Percentiles rank a stretch among this genome's conserved stretches.
phyloP scores from a whole-genome alignment of 2,888 invertebrate species.

The Ectropis crepuscularia region DNA sequence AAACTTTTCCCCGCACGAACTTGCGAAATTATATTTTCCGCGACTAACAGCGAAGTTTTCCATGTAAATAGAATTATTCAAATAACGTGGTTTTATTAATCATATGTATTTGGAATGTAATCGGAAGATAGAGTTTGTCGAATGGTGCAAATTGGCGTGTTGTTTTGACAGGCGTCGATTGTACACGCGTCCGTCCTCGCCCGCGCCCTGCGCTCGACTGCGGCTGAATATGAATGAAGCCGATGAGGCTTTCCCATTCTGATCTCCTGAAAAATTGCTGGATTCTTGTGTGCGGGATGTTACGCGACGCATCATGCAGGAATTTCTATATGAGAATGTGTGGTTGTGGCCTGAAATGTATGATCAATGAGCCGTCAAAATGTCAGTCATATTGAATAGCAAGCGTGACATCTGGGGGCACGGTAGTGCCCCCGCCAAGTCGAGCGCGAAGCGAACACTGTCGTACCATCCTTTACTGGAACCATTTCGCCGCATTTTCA shows the following conservation, averaged over 20 bases:
- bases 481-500: too few species aligned
- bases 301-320: conserved; percentile 11
- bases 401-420: conserved; percentile 17
- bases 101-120: conserved; percentile 23
- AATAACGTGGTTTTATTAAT: conserved; percentile 7
- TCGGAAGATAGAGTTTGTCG: conserved; percentile 20
- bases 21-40: conserved; percentile 43
- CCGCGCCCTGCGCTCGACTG: conserved; percentile 75
- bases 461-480: too few species aligned
- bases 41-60: conserved; percentile 42
- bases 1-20: conserved; percentile 47
- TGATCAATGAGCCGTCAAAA: conserved; percentile 43
- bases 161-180: conserved; percentile 25
- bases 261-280: conserved; percentile 55
- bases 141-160: conserved; percentile 25
- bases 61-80: conserved; percentile 25
- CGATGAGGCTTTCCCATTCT: conserved; percentile 65
- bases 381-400: conserved; percentile 35
- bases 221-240: conserved; percentile 60
- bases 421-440: too few species aligned
- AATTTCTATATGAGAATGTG: conserved; percentile 22
- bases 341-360: conserved; percentile 14
- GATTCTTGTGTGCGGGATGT: conserved; percentile 45
- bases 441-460: too few species aligned
- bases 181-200: conserved; percentile 58